Base-by-base conservation (phyloP, 1,140 invertebrate species). In the Zaprionus taronus region DNA sequence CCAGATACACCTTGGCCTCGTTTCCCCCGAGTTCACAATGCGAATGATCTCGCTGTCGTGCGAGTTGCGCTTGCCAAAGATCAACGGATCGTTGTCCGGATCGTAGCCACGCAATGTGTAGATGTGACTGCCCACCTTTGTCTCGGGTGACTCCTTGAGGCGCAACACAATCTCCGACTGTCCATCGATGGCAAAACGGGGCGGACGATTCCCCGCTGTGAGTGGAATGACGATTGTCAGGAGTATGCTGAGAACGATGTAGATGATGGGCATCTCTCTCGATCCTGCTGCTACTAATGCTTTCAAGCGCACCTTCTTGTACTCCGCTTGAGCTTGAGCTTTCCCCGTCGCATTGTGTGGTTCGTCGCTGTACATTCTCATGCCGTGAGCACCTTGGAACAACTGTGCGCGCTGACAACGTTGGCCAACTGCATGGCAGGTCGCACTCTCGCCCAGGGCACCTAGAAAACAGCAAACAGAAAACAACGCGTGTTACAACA, bases 151-250 rank as follows among this genome's bases (percentile, higher is more conserved):
- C 94, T 98, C 97, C 93, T 97, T 97, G 78, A 98, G 94, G 86
- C 97, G 95, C 79, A 98, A 94, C 66, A 98, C 96, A 80, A 98
- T 98, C 94, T 98, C 97, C 68, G 96, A 96, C 93, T 97, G 96
- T 70, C 96, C 96, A 83, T 98, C 96, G 85, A 96, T 97, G 57
- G 98, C 94, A 93, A 98, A 97, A 58, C 96, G 94, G 1, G 97
- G 97, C 28, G 97, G 96, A 80, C 95, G 95, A 94, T 98, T 97
- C 28, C 77, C 53, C 22, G 17, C 41, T 11, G 74, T 79, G 26
- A 44, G 31, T 34, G 31, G 7, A 26, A 34, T 36, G n/a, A 77
- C 77, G 28, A 41, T 26, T 5, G 61, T 36, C 24, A 84, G 56
- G 17, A 90, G 34, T 38, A 69, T 51, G 22, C 69, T 67, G 72